phyloP scores from a whole-genome alignment of 2,113 vertebrate species.

The Ailurus styani region DNA sequence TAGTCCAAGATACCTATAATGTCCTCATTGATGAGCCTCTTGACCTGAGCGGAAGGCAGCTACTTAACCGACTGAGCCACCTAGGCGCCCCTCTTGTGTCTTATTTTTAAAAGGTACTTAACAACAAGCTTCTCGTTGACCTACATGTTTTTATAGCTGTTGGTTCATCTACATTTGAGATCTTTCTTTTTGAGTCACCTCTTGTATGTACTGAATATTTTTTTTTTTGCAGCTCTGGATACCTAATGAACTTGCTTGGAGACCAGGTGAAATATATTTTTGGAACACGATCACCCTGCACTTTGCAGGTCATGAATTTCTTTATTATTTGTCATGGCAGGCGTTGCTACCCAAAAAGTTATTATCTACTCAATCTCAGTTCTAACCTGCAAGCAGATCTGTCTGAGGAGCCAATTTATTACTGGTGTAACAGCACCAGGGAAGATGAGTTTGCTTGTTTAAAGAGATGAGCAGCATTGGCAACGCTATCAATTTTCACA shows the following conservation, averaged over 20 bases:
- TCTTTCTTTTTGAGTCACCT: background rate
- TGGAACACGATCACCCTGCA: conserved; percentile 35
- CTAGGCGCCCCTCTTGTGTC: too few relatives aligned
- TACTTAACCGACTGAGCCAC: too few relatives aligned
- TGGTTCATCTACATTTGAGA: background rate
- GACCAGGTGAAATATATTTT: conserved; percentile 46
- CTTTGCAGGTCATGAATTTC: conserved; percentile 24
- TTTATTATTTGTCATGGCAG: conserved; percentile 56
- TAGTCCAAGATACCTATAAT: too few relatives aligned
- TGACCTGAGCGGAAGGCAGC: too few relatives aligned
- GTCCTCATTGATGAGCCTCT: too few relatives aligned
- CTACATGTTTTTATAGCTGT: background rate
- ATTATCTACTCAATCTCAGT: conserved; percentile 58
- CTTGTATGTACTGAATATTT: background rate
- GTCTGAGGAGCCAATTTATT: conserved; percentile 59
- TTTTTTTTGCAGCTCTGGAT: conserved; percentile 6
- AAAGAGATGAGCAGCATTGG: conserved; percentile 43
- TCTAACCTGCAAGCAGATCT: conserved; percentile 55
- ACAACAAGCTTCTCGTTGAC: background rate
- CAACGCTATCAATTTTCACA: conserved; percentile 43
- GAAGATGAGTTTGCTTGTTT: conserved; percentile 67
- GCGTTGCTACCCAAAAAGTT: conserved; percentile 36
- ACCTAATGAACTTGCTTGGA: conserved; percentile 24
- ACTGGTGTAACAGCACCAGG: conserved; percentile 22
- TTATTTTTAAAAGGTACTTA: background rate